Base-by-base conservation (phyloP, 2,888 invertebrate species). In the Aleiodes alternator region DNA sequence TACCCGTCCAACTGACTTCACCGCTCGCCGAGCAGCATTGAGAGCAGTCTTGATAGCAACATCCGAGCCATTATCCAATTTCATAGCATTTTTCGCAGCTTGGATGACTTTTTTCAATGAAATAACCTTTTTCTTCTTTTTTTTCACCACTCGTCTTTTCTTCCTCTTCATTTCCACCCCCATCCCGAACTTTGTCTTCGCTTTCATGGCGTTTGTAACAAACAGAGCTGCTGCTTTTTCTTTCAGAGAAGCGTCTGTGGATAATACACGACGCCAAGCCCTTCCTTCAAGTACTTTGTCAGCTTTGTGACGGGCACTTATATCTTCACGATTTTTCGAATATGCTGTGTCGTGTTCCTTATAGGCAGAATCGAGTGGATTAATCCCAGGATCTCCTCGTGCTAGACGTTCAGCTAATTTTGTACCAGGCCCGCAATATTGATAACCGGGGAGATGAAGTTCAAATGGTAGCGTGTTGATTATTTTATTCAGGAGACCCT, bases 241-340 rank as follows among this genome's bases (percentile, higher is more conserved):
- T 7, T 84, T 83, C 43, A 84, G 16, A 43, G 73, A 80, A 7
- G 85, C 78, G 80, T 87, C 84, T 78, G 76, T 79, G 1, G 86
- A 79, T 29, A 77, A 76, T 29, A 85, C 79, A 48, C 85, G 77
- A 59, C 84, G 43, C 83, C 79, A 82, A 43, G 87, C 88, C 81
- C 81, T 80, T 56, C 86, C 81, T 12, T 82, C 81, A n/a, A 89
- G 79, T 38, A 80, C 38, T 76, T 81, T 78, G 81, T 90, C 89
- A 4, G 89, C 89, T 71, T 80, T 77, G 77, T 87, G 83, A 59
- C 87, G 80, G 0, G 57, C 77, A 8, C 14, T 61, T 1, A 78
- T 43, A 69, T 80, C 72, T 1, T 79, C 75, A 64, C 75, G 76
- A 69, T 79, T 77, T 50, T 76, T 59, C 8, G 78, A 78, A 66